phyloP scores from a whole-genome alignment of 2,113 vertebrate genomes.

The Mastomys coucha region DNA sequence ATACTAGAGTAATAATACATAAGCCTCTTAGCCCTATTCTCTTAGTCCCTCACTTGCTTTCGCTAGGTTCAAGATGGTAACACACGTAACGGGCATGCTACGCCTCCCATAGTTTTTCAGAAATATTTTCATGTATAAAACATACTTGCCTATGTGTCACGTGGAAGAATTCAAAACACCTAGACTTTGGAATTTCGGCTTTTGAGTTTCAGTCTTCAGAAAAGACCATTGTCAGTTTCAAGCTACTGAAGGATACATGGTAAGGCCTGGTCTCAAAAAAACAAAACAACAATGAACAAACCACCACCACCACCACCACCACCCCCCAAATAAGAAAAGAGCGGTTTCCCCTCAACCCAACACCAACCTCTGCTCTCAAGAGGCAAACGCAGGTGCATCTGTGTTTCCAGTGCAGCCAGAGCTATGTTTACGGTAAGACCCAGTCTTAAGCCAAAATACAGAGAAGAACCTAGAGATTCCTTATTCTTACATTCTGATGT shows the following conservation, averaged over 20 bases:
- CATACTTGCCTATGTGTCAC: no score
- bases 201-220: not conserved
- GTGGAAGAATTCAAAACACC: not conserved
- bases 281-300: not conserved
- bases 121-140: no score
- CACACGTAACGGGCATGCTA: not conserved
- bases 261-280: not conserved
- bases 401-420: not conserved
- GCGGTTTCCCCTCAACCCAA: not conserved
- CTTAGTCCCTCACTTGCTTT: no score
- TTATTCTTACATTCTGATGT: not conserved
- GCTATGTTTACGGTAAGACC: no score
- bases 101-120: rapidly evolving
- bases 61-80: no score
- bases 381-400: not conserved
- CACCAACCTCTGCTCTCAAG: not conserved
- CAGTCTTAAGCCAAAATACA: not conserved
- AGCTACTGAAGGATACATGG: not conserved
- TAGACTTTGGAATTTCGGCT: not conserved
- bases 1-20: no score
- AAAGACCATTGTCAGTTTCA: not conserved
- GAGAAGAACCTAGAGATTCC: not conserved
- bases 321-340: no score
- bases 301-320: rapidly evolving
- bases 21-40: no score